Conservation (phyloP, 2,113 vertebrate genomes). For the Forbesichthys agassizii region DNA sequence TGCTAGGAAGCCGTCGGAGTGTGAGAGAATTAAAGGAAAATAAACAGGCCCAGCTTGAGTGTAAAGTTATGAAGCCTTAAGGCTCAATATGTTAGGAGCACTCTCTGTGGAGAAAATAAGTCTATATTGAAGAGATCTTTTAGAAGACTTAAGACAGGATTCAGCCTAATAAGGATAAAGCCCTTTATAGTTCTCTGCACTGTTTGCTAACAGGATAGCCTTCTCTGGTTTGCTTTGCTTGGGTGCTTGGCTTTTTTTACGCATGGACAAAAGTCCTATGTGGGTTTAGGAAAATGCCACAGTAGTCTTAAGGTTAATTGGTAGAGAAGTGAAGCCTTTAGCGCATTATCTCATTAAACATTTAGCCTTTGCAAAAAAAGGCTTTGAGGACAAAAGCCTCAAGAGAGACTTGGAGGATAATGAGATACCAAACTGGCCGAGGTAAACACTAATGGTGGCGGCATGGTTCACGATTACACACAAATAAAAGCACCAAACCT, state of each 20-base stretch:
- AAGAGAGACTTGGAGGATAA: conserved; percentile 74
- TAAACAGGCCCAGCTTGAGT: conserved; percentile 67
- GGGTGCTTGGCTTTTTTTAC: conserved; percentile 87
- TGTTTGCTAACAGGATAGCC: conserved; percentile 97
- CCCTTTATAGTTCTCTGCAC: conserved; percentile 80
- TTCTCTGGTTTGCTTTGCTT: conserved; percentile 88
- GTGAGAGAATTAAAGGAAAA: conserved; percentile 69
- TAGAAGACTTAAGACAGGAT: conserved; percentile 91
- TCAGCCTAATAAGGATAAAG: conserved; percentile 98
- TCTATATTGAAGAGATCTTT: conserved; percentile 86
- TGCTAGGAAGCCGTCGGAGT: conserved; percentile 56
- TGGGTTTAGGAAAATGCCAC: conserved; percentile 94
- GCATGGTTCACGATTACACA: not conserved
- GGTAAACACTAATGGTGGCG: conserved; percentile 49
- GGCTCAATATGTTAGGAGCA: conserved; percentile 55
- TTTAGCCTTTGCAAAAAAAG: conserved; percentile 80
- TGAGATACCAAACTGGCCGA: conserved; percentile 71
- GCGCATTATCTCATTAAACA: conserved; percentile 91
- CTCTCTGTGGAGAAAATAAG: conserved; percentile 62
- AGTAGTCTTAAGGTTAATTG: conserved; percentile 94
- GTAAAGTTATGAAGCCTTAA: conserved; percentile 56
- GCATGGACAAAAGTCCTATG: conserved; percentile 88
- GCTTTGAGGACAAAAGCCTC: conserved; percentile 62
- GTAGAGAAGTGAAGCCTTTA: conserved; percentile 91
- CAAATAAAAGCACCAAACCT: not conserved